A percentile compares a stretch with the other conserved stretches of the same genome.
phyloP scores from a whole-genome alignment of 2,797 vertebrate genomes.

The Enteromius unitaeniatus region DNA sequence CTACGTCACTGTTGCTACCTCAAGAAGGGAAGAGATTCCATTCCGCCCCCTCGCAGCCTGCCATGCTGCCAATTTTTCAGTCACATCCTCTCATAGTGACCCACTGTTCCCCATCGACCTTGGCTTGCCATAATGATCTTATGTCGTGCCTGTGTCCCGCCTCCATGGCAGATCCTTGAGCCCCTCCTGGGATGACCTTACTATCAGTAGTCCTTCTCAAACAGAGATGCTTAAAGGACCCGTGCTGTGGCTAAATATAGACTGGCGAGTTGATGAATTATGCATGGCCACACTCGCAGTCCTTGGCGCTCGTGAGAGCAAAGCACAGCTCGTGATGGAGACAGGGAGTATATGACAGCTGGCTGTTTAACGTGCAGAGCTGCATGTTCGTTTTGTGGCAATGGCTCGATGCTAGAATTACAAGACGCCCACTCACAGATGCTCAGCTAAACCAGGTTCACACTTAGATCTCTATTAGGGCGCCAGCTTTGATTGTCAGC shows the following conservation, averaged over 20 bases:
- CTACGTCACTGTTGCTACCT: slow-evolving; percentile 68
- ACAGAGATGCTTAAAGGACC: slow-evolving; percentile 21
- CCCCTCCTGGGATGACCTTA: slow-evolving; percentile 55
- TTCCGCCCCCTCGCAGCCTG: not conserved
- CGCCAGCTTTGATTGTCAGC: not conserved
- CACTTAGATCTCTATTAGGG: not conserved
- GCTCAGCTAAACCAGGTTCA: slow-evolving; percentile 54
- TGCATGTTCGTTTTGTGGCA: slow-evolving; percentile 43
- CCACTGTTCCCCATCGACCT: slow-evolving; percentile 40
- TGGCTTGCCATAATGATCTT: slow-evolving; percentile 52
- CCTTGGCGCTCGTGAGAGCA: not conserved
- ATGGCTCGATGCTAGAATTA: slow-evolving; percentile 56
- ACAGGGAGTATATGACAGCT: slow-evolving; percentile 20
- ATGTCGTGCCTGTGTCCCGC: slow-evolving; percentile 13
- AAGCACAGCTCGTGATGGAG: slow-evolving; percentile 6
- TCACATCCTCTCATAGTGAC: slow-evolving; percentile 59
- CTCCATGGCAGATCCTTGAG: slow-evolving; percentile 19
- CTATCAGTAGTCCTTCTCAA: slow-evolving; percentile 49
- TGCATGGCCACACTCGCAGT: slow-evolving; percentile 34
- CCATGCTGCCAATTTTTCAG: slow-evolving; percentile 27
- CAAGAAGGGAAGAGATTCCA: slow-evolving; percentile 48
- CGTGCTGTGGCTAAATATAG: slow-evolving; percentile 57
- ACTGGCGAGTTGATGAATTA: slow-evolving; percentile 48
- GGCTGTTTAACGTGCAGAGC: slow-evolving; percentile 52
- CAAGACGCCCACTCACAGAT: slow-evolving; percentile 68